Evolutionary conservation across 1,140 invertebrate species (phyloP).

Genomic region (Calliphora vicina): DNA sequence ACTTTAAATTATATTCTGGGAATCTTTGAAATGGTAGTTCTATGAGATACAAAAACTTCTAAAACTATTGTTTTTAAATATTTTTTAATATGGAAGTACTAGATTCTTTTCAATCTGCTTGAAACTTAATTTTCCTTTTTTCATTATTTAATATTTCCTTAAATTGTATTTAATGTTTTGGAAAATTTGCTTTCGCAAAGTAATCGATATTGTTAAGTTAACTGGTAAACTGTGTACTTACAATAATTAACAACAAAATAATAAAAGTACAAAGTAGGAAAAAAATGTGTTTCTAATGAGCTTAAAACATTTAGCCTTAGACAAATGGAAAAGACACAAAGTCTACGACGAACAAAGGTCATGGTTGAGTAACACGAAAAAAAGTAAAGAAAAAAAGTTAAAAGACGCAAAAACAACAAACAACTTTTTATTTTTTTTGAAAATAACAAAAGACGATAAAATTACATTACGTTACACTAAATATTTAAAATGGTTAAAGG

Average conservation of each 20-base stretch:
- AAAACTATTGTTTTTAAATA: too few relatives aligned
- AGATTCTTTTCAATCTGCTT: too few relatives aligned
- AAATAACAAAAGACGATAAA: conserved; percentile 11
- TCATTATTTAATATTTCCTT: background rate
- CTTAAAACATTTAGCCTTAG: conserved; percentile 12
- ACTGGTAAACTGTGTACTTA: conserved; percentile 21
- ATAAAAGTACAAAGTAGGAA: background rate
- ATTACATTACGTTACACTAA: conserved; percentile 17
- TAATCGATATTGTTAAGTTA: conserved; percentile 28
- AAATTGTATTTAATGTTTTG: conserved; percentile 12
- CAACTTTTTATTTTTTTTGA: background rate
- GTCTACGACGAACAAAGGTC: conserved; percentile 24
- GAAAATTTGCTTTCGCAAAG: background rate
- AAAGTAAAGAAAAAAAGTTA: background rate
- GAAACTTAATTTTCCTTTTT: too few relatives aligned
- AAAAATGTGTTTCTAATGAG: conserved; percentile 21
- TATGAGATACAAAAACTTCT: too few relatives aligned
- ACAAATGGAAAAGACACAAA: conserved; percentile 19
- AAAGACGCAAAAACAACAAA: background rate
- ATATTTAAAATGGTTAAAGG: background rate
- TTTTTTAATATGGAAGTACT: too few relatives aligned
- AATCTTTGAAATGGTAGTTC: too few relatives aligned
- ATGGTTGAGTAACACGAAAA: conserved; percentile 29
- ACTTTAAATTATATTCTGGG: too few relatives aligned
- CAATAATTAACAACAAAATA: conserved; percentile 20